Evolutionary conservation across 2,888 invertebrate genomes (phyloP).

Genomic region (Ectemnius cavifrons): DNA sequence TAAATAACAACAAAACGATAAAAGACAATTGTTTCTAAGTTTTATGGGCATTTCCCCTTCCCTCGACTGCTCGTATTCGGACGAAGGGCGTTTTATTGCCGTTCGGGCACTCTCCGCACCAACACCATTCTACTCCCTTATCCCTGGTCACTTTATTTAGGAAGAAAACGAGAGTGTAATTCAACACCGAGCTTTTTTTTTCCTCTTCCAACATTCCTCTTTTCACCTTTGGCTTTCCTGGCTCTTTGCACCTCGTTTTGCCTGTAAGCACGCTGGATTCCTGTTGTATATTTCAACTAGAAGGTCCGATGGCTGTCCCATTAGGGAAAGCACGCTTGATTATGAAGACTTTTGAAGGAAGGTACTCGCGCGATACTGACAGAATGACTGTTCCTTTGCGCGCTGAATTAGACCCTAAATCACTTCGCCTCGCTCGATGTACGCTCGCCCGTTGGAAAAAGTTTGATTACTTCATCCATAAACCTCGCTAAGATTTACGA

Average conservation of each 20-base stretch:
- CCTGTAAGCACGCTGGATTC: background rate
- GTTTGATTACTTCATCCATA: constrained; percentile 30
- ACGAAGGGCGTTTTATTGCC: constrained; percentile 64
- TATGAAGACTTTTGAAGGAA: constrained; percentile 5
- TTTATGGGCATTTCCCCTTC: constrained; percentile 71
- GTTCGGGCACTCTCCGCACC: constrained; percentile 54
- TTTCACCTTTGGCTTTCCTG: background rate
- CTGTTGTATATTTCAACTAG: constrained; percentile 8
- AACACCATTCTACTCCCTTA: constrained; percentile 43
- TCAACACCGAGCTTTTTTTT: constrained; percentile 30
- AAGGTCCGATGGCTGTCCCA: background rate
- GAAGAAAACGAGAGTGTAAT: constrained; percentile 57
- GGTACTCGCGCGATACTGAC: constrained; percentile 3
- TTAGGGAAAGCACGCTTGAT: background rate
- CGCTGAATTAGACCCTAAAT: background rate
- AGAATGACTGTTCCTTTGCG: background rate
- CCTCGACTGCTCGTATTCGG: constrained; percentile 64
- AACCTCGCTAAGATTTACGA: constrained; percentile 45
- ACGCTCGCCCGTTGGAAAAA: constrained; percentile 7
- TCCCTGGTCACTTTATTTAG: constrained; percentile 71
- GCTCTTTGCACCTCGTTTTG: background rate
- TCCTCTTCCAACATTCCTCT: constrained; percentile 1
- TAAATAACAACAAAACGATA: constrained; percentile 79
- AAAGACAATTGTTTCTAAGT: constrained; percentile 78
- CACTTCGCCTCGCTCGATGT: background rate